Base-by-base conservation (phyloP, 2,888 invertebrate genomes). In the Urechis unicinctus region DNA sequence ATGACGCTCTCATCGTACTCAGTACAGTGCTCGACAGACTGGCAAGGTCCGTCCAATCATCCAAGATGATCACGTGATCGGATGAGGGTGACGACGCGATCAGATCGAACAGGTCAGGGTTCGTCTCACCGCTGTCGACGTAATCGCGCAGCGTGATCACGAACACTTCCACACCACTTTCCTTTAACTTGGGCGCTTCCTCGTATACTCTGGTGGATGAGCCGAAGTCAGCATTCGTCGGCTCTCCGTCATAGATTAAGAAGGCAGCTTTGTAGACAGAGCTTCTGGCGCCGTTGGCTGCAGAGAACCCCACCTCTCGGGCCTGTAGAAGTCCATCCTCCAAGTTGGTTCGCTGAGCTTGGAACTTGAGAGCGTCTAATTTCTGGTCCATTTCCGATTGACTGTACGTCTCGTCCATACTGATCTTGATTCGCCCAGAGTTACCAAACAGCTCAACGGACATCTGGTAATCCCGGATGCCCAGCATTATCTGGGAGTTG, bases 91-190 rank as follows among this genome's bases (percentile, higher is more conserved):
- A 13, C 9, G 36, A 36, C 17, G 9, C 36, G 17, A 36, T 36
- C 17, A 17, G 9, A 17, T 36, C 17, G 36, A 36, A 17, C 9
- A 17, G 17, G 17, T 36, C 36, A 17, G 17, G 9, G 9, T 9
- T 13, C 9, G 36, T 36, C 36, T 36, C 17, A 17, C 17, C 17
- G 9, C 17, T 36, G 9, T 36, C 36, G 17, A 36, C 17, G 17
- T 36, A 36, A 36, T 50, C 4, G 30, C 13, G 29, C n/a, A 50
- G 30, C 5, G 50, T 31, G 13, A 31, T 6, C 9, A 50, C 36
- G 36, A 50, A 50, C 36, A 50, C 50, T 26, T 50, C 31, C 5
- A 36, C 36, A 6, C 50, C 50, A 22, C 31, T 22, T 6, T 50
- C 50, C 24, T 26, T 30, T n/a, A 50, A 22, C 5, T 50, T 36